Percentiles rank a stretch among this genome's conserved stretches.
phyloP scores from a whole-genome alignment of 2,113 vertebrate genomes.

The Madoqua kirkii region DNA sequence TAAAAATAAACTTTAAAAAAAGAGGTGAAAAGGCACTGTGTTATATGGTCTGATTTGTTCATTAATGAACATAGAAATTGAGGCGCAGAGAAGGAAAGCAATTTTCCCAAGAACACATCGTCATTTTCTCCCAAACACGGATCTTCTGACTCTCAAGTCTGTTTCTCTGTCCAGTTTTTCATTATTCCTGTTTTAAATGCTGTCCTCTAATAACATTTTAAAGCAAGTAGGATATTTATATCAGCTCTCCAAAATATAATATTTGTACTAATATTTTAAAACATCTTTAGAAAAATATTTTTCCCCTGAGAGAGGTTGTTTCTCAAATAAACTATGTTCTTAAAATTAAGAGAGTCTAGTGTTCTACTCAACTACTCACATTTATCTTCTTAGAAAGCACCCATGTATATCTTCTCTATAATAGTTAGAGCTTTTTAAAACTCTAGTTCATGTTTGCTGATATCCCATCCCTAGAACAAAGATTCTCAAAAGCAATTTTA shows the following conservation, averaged over 20 bases:
- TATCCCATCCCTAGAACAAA: neutral
- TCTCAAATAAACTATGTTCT: neutral
- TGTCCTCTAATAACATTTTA: neutral
- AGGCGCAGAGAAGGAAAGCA: neutral
- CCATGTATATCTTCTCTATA: neutral
- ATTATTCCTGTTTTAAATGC: neutral
- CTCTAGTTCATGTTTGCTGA: neutral
- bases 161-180: neutral
- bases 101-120: neutral
- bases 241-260: neutral
- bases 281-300: neutral
- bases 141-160: neutral
- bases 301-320: neutral
- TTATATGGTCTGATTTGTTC: neutral
- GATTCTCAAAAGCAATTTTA: neutral
- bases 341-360: neutral
- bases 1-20: neutral
- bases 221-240: slow-evolving; percentile 10
- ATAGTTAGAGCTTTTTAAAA: neutral
- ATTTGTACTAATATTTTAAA: neutral
- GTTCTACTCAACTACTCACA: neutral
- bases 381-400: slow-evolving; percentile 12
- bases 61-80: neutral
- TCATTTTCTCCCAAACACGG: neutral
- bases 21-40: neutral